Base-by-base conservation (phyloP, 2,113 vertebrate species). In the Aphyosemion australe region DNA sequence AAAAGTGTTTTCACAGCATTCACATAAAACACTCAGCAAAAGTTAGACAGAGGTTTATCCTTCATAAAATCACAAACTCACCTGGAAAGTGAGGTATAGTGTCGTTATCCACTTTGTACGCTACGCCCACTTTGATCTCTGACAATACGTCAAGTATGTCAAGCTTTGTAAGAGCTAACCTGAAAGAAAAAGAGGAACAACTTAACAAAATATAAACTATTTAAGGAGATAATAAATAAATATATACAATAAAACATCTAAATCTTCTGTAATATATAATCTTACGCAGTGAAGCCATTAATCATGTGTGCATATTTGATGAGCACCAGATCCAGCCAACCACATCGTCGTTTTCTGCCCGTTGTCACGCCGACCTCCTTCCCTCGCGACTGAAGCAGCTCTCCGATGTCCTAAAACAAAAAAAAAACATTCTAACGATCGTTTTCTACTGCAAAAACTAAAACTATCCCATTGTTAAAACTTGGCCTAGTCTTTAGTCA, bases 231-330 rank as follows among this genome's bases (percentile, higher is more conserved):
- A n/a, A n/a, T n/a, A 37, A 8, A 37, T 37, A 37, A 37, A 37
- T 37, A 37, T 37, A 37, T 5, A 10, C 7, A 37, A 37, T 2
- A 45, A 19, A n/a, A 14, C n/a, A n/a, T n/a, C n/a, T n/a, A 14
- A 10, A 18, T 8, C 26, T 26, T 26, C 26, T 26, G 26, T 5
- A 26, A 26, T 26, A 26, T 26, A 5, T 26, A 4, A 26, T 47
- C 97, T 94, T 86, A 99, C 97, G 97, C 97, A 16, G 96, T 99
- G 87, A 98, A 99, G 70, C 96, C 97, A 67, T 99, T 99, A 70
- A 99, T 99, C 97, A 98, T 99, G 79, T 98, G 95, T 61, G 96
- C 96, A 6, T 98, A 99, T 95, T 93, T 95, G 77, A 99, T 93
- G 76, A 93, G 94, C 81, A 98, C 95, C 14, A 99, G 93, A 84